Evolutionary conservation across 2,797 vertebrate genomes (phyloP).

Genomic region (Anguilla marmorata): DNA sequence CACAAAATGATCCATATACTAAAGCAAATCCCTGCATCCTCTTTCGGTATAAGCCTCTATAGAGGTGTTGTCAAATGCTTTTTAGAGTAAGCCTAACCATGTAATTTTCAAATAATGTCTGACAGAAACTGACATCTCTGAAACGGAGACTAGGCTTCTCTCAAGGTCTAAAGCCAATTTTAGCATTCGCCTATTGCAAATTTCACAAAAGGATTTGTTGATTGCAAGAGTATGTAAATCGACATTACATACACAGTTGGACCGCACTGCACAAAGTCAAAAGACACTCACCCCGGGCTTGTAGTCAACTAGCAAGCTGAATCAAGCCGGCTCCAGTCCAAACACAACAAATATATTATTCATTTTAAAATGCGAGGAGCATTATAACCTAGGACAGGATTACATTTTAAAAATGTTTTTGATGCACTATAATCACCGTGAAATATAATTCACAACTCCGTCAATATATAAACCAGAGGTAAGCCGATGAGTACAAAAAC

Average conservation of each 20-base stretch:
- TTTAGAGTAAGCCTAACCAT: not conserved
- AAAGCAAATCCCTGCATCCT: not conserved
- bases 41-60: constrained; percentile 8
- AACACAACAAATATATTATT: not conserved
- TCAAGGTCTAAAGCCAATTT: constrained; percentile 21
- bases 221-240: not conserved
- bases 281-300: not conserved
- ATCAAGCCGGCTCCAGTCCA: not conserved
- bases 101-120: constrained; percentile 11
- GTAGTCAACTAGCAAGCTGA: not conserved
- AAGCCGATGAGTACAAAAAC: not conserved
- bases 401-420: not conserved
- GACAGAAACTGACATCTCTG: constrained; percentile 11
- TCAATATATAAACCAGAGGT: not conserved
- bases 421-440: not conserved
- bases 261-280: not conserved
- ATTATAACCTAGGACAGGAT: not conserved
- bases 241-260: not conserved
- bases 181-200: not conserved
- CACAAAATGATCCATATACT: not conserved
- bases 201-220: not conserved
- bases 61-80: not conserved
- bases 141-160: not conserved
- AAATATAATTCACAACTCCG: not conserved
- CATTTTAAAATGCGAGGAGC: not conserved